Evolutionary conservation across 2,797 vertebrate genomes (phyloP).

Genomic region (Hippocampus kuda): DNA sequence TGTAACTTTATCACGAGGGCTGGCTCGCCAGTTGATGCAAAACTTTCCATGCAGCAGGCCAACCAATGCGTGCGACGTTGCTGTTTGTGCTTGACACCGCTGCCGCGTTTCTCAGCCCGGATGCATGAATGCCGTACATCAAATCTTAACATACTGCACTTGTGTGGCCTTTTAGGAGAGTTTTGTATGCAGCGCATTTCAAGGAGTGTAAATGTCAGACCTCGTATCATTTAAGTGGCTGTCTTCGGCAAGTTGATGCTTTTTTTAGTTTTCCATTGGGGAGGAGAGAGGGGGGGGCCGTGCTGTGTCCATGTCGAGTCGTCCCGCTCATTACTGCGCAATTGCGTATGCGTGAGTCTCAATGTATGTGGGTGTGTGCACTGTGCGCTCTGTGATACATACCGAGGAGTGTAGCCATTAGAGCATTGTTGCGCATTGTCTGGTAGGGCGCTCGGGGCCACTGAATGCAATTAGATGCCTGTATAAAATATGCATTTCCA

Average conservation of each 20-base stretch:
- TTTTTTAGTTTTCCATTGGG: not conserved
- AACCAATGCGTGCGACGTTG: not conserved
- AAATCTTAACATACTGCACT: not conserved
- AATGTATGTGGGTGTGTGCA: slow-evolving; percentile 7
- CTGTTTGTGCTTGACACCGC: not conserved
- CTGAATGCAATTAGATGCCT: slow-evolving; percentile 64
- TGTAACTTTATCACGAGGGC: not conserved
- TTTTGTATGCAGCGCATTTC: slow-evolving; percentile 2
- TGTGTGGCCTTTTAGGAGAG: not conserved
- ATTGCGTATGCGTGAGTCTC: not conserved
- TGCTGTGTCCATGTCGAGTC: not conserved
- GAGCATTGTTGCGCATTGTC: slow-evolving; percentile 54
- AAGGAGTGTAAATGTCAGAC: not conserved
- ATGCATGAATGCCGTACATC: not conserved
- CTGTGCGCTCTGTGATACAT: slow-evolving; percentile 10
- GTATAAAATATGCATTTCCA: slow-evolving; percentile 67
- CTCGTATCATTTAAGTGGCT: slow-evolving; percentile 5
- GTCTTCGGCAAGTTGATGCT: not conserved
- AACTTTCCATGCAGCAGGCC: not conserved
- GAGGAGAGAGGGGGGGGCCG: not conserved
- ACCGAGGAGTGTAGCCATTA: slow-evolving; percentile 48
- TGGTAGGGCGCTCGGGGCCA: slow-evolving; percentile 62
- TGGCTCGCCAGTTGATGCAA: not conserved
- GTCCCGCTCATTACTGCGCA: not conserved
- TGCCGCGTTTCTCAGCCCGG: not conserved